phyloP scores from a whole-genome alignment of 1,140 invertebrate species.

The Ostrea edulis region DNA sequence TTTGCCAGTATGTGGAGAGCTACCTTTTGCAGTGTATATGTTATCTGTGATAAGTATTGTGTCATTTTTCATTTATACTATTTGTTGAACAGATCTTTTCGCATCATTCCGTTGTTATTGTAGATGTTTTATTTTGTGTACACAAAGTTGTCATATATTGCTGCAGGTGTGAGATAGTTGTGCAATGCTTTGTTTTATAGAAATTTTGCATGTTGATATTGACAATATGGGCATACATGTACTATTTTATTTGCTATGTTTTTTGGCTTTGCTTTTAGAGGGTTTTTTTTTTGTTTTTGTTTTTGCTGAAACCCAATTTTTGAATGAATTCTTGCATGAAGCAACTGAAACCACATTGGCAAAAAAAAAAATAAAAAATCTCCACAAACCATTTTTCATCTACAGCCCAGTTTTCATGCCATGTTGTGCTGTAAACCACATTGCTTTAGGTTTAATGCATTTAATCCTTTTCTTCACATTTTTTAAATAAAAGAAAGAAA shows the following conservation, averaged over 20 bases:
- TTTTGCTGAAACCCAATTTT: not conserved
- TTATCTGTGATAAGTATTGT: not conserved
- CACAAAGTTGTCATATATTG: not conserved
- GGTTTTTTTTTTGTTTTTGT: no score
- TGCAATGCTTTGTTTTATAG: not conserved
- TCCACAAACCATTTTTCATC: no score
- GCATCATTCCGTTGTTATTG: not conserved
- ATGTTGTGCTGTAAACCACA: no score
- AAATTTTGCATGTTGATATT: not conserved
- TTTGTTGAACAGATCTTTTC: not conserved
- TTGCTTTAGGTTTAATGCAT: no score
- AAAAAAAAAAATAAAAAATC: no score
- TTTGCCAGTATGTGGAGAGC: not conserved
- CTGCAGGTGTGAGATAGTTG: not conserved
- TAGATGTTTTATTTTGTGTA: slow-evolving; percentile 15
- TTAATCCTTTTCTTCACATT: no score
- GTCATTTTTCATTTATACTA: not conserved
- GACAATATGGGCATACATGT: not conserved
- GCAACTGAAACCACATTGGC: no score
- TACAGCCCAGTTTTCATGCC: no score
- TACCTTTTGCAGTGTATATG: not conserved
- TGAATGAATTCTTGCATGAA: not conserved
- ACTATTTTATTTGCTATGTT: not conserved
- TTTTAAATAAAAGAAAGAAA: no score
- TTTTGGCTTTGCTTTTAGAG: not conserved